Percentiles rank a stretch among this genome's conserved stretches.
phyloP scores from a whole-genome alignment of 2,113 vertebrate species.

The Gorsachius goisagi region DNA sequence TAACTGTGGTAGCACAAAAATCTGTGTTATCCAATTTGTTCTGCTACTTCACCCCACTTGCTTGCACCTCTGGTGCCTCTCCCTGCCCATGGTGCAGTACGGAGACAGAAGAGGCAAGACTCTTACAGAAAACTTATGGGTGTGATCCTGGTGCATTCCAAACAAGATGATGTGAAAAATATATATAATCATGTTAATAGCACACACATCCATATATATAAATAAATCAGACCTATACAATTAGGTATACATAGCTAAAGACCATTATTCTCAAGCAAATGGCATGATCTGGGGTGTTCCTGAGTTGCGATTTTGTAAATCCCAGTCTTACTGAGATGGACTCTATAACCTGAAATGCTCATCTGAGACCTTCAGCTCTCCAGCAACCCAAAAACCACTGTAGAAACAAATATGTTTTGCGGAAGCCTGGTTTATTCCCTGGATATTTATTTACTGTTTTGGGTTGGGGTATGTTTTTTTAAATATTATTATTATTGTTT shows the following conservation, averaged over 20 bases:
- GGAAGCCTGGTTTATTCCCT: not conserved
- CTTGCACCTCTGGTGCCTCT: not conserved
- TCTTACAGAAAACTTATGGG: not conserved
- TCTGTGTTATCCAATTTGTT: not conserved
- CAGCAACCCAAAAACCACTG: not conserved
- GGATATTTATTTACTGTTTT: not conserved
- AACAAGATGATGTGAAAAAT: not conserved
- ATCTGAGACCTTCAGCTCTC: not conserved
- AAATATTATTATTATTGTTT: slow-evolving; percentile 16
- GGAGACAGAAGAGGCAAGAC: not conserved
- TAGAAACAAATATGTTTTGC: not conserved
- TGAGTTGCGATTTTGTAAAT: not conserved
- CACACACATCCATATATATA: rapidly evolving
- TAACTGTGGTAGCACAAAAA: not conserved
- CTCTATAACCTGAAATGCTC: not conserved
- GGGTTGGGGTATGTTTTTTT: not conserved
- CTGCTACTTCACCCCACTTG: not conserved
- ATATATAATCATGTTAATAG: not conserved
- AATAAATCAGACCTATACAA: not conserved
- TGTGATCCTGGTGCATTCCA: not conserved
- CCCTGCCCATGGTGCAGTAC: not conserved
- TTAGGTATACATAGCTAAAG: not conserved
- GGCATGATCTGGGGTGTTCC: not conserved
- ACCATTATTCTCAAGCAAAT: not conserved
- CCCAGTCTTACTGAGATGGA: not conserved